phyloP scores from a whole-genome alignment of 64 coral and sea anemone genomes.

The Catalaphyllia jardinei region DNA sequence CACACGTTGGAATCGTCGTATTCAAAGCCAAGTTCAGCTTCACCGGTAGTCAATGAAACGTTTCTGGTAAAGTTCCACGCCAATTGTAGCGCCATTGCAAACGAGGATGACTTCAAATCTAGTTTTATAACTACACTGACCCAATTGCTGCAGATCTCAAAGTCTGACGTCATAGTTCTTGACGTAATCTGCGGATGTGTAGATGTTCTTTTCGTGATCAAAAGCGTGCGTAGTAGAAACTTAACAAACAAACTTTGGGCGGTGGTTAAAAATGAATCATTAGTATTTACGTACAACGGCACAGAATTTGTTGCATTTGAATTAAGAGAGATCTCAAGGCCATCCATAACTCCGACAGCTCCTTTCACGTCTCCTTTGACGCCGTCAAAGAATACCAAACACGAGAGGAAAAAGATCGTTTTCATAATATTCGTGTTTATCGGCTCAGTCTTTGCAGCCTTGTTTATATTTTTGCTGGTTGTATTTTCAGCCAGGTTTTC shows the following conservation, averaged over 20 bases:
- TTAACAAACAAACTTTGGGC: constrained; percentile 15
- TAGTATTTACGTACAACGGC: constrained; percentile 15
- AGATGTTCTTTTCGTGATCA: constrained; percentile 9
- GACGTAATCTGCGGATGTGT: constrained; percentile 41
- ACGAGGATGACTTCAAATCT: constrained; percentile 14
- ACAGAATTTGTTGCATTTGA: constrained; percentile 27
- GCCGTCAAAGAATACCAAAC: constrained; percentile 9
- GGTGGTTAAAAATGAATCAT: constrained; percentile 3
- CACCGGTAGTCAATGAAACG: not conserved
- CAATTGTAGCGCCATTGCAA: not conserved
- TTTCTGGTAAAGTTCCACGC: constrained; percentile 24
- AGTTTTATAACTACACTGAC: constrained; percentile 11
- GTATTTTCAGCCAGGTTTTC: constrained; percentile 24
- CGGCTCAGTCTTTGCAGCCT: constrained; percentile 32
- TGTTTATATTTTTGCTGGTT: constrained; percentile 35
- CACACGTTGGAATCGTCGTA: not conserved
- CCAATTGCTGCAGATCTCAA: not conserved
- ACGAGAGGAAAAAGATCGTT: constrained; percentile 17
- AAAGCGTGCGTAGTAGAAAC: not conserved
- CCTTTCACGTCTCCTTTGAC: not conserved
- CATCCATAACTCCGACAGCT: not conserved
- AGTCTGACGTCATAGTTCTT: constrained; percentile 11
- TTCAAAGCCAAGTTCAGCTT: not conserved
- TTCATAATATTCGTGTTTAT: constrained; percentile 56
- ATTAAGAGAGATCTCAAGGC: not conserved